Base-by-base conservation (phyloP, 2,888 invertebrate genomes). In the Parasteatoda lunata region DNA sequence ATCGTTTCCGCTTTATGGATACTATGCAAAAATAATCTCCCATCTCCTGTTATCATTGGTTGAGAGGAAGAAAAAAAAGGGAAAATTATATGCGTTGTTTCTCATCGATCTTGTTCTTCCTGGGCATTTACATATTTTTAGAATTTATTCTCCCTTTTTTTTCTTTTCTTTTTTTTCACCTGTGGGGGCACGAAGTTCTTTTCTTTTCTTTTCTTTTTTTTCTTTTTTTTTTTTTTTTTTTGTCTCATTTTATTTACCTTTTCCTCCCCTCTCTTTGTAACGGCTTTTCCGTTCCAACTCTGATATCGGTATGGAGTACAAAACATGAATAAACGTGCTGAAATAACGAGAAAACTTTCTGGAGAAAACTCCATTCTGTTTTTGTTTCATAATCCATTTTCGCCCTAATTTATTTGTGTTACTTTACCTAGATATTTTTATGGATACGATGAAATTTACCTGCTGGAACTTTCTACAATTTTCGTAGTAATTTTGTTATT, bases 321-420 rank as follows among this genome's bases (percentile, higher is more conserved):
- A 77, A 83, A 83, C 71, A 7, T 77, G 66, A 71, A 83, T 59
- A 79, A 48, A 82, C 70, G 70, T 82, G 76, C 70, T 71, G 66
- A 72, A 83, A 83, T 83, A 77, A 83, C 77, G 77, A 83, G 71
- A 80, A 78, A 79, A 80, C 15, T 65, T 80, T 80, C n/a, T 49
- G 49, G 30, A 8, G 30, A 47, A n/a, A n/a, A n/a, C n/a, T n/a
- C n/a, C n/a, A 6, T 69, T 76, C 69, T 75, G 54, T 52, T 48
- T 52, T 69, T 59, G 64, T 69, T 75, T 59, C 45, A 3, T 45
- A 6, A 4, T 59, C 72, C 75, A n/a, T 81, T 13, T 54, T 30
- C 54, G 68, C 30, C 15, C 64, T 71, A 51, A 64, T 64, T 70
- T 70, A 59, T 79, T 70, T 79, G 59, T 30, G 30, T 30, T 30